phyloP scores from a whole-genome alignment of 2,888 invertebrate genomes.

The Drosophila hawaiiensis region DNA sequence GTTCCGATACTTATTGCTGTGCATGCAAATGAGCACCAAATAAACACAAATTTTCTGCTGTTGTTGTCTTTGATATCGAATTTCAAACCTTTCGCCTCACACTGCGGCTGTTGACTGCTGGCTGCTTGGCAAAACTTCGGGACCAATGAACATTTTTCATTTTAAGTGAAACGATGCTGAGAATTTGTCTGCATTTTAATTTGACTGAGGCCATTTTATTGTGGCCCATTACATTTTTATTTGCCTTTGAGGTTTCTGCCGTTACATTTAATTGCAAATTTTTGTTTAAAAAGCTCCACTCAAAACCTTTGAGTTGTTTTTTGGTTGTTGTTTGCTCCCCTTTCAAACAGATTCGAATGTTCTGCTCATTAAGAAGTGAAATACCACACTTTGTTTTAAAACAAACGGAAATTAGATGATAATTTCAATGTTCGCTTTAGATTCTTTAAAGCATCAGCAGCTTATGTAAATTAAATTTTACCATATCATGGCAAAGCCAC shows the following conservation, averaged over 20 bases:
- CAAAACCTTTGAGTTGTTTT: conserved; percentile 2
- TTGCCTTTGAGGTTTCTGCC: conserved; percentile 75
- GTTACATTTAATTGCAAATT: conserved; percentile 72
- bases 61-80: conserved; percentile 44
- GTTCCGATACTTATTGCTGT: conserved; percentile 29
- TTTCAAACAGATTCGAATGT: conserved; percentile 36
- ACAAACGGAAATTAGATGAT: conserved; percentile 23
- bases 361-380: conserved; percentile 68
- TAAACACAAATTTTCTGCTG: conserved; percentile 10
- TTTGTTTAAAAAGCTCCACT: conserved; percentile 54
- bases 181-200: conserved; percentile 60
- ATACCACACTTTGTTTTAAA: conserved; percentile 21
- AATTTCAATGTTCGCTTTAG: conserved; percentile 20
- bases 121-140: conserved; percentile 31
- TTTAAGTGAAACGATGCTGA: conserved; percentile 54
- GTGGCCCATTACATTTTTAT: conserved; percentile 63
- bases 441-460: conserved; percentile 3
- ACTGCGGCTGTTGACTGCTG: not conserved
- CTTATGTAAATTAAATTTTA: conserved; percentile 37
- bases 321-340: not conserved
- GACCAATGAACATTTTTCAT: conserved; percentile 61
- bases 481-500: conserved; percentile 32
- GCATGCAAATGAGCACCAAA: conserved; percentile 40
- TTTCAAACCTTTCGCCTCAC: conserved; percentile 51
- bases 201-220: conserved; percentile 56